A percentile compares a stretch with the other conserved stretches of the same genome.
Evolutionary conservation across 2,113 vertebrate species (phyloP).

Genomic region (Caretta caretta): DNA sequence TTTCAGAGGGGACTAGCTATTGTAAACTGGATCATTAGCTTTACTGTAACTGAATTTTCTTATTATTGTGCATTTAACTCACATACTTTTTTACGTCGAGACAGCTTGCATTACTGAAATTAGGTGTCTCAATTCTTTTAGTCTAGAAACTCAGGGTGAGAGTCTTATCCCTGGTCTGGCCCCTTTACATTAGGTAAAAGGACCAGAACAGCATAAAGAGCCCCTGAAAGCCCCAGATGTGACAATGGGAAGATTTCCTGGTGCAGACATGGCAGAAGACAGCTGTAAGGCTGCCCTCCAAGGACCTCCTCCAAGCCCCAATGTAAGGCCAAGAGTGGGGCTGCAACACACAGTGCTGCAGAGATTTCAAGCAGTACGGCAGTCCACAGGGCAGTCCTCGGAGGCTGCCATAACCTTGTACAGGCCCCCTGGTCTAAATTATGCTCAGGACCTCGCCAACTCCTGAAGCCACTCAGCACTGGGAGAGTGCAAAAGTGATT

Average conservation of each 20-base stretch:
- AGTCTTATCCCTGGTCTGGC: background rate
- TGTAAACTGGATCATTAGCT: background rate
- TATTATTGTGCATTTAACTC: background rate
- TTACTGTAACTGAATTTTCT: constrained; percentile 3
- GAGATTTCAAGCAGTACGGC: background rate
- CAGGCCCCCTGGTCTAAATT: background rate
- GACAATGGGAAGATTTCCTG: background rate
- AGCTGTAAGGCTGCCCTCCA: no score
- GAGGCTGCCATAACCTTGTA: background rate
- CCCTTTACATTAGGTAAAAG: background rate
- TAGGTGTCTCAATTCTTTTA: background rate
- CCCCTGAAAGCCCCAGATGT: background rate
- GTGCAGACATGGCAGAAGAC: no score
- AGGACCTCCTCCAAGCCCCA: no score
- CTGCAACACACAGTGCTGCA: background rate
- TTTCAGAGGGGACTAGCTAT: background rate
- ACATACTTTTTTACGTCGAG: background rate
- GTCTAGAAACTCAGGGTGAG: background rate
- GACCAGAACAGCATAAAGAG: background rate
- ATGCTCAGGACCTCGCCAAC: background rate
- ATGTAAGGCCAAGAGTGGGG: no score
- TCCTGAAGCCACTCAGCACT: background rate
- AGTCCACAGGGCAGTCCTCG: background rate
- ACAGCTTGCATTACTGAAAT: background rate
- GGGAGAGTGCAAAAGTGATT: background rate